Conservation (phyloP, 2,888 invertebrate genomes). For the Hydrotaea cyrtoneurina region DNA sequence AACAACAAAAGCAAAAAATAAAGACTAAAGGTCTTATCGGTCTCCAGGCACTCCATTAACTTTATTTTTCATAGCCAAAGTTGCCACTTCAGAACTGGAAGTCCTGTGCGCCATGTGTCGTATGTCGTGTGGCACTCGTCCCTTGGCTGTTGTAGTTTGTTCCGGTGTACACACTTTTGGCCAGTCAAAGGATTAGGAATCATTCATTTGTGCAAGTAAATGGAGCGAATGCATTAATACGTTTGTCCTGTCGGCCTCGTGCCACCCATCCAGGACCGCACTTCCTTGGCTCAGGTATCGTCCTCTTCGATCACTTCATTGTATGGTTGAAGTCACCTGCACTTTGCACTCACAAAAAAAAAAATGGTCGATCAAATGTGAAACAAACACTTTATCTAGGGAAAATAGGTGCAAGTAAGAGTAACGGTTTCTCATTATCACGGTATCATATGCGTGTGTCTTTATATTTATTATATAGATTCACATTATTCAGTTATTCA, state of each 20-base stretch:
- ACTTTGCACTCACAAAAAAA: slow-evolving; percentile 22
- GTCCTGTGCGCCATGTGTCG: background rate
- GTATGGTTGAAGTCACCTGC: background rate
- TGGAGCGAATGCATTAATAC: slow-evolving; percentile 76
- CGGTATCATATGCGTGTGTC: no score
- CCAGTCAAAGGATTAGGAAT: slow-evolving; percentile 75
- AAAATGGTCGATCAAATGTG: no score
- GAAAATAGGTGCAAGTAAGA: no score
- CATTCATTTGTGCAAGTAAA: slow-evolving; percentile 80
- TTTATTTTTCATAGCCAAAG: slow-evolving; percentile 49
- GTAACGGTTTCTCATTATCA: no score
- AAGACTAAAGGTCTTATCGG: slow-evolving; percentile 62
- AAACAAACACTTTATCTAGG: no score
- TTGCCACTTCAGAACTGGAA: slow-evolving; percentile 1
- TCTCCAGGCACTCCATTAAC: slow-evolving; percentile 64
- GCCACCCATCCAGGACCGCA: background rate
- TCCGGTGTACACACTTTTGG: slow-evolving; percentile 29
- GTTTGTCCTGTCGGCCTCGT: background rate
- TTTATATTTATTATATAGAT: no score
- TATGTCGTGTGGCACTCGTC: background rate
- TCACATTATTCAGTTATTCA: no score
- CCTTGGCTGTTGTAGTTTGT: slow-evolving; percentile 5
- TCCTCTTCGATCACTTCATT: background rate
- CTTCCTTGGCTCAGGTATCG: background rate
- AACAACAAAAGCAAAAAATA: slow-evolving; percentile 31